Evolutionary conservation across 2,113 vertebrate genomes (phyloP), one percentile per base, ranked within the genome.

Genomic region (Seriola dumerili): DNA sequence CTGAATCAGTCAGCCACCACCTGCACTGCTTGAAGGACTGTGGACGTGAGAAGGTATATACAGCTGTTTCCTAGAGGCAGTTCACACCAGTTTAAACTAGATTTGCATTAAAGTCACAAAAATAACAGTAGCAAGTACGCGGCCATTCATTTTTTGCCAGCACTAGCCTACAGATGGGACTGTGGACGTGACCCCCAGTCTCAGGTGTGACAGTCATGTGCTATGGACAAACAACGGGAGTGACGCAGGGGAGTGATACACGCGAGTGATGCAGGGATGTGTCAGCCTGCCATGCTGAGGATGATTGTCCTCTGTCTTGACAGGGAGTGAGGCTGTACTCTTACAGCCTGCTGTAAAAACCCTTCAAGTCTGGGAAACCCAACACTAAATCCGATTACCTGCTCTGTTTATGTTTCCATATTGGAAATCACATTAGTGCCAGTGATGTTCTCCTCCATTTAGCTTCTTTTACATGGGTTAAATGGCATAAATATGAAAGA

Each of bases 311-410:
- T 54, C 59, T 25, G 34, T 59, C 36, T 55, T 69, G 59, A 82
- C 3, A 10, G 52, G 29, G 19, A 68, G 52, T 21, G 58, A 71
- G 50, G 17, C 67, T 80, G 61, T 25, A 0, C 77, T 25, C 17
- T 34, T 12, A 57, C 34, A 81, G 67, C 17, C 72, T 46, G 73
- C 59, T 48, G n/a, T 71, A 46, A 71, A 58, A 65, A 73, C 57
- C 48, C 58, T 25, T 66, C 16, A 44, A 13, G 67, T 70, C 69
- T 76, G 48, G 57, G 76, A 78, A 85, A 84, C 52, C 32, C n/a
- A 34, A 83, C 65, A 69, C 72, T 32, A 52, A 78, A 83, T 71
- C 23, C 4, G 16, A 77, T 89, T 81, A 85, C 63, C 80, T 82
- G 74, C 50, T 72, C 62, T 77, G 65, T 84, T 83, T 80, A 58